Conservation (phyloP, 2,113 vertebrate species). For the Pseudopodoces humilis region DNA sequence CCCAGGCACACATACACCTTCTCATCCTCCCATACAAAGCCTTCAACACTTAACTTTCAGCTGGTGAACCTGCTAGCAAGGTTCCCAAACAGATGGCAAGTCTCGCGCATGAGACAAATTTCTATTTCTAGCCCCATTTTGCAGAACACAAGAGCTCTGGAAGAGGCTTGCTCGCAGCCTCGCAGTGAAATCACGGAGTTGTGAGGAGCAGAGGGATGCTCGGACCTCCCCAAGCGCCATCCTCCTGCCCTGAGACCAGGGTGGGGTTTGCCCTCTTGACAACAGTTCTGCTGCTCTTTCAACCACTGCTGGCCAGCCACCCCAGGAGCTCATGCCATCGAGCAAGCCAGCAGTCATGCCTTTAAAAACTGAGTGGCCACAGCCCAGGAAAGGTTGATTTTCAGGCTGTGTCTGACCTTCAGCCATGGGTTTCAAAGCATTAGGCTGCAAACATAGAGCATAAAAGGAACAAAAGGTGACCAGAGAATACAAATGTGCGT, state of each 20-base stretch:
- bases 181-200: background rate
- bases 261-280: background rate
- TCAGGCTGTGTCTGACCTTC: background rate
- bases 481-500: accelerated
- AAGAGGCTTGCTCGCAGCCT: background rate
- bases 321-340: accelerated
- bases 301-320: background rate
- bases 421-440: background rate
- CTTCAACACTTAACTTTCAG: conserved; percentile 8
- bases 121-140: conserved; percentile 45
- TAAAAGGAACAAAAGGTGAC: background rate
- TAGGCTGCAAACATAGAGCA: background rate
- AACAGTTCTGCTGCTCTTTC: background rate
- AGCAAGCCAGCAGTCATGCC: background rate
- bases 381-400: background rate
- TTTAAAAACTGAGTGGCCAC: background rate
- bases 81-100: conserved; percentile 55
- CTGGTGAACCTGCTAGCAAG: conserved; percentile 34
- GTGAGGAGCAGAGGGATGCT: accelerated
- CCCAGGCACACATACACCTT: background rate
- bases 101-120: background rate
- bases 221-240: accelerated
- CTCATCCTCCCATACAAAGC: background rate
- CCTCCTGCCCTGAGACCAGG: background rate
- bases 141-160: conserved; percentile 7